Evolutionary conservation across 2,797 vertebrate species (phyloP).

Genomic region (Moxostoma hubbsi): DNA sequence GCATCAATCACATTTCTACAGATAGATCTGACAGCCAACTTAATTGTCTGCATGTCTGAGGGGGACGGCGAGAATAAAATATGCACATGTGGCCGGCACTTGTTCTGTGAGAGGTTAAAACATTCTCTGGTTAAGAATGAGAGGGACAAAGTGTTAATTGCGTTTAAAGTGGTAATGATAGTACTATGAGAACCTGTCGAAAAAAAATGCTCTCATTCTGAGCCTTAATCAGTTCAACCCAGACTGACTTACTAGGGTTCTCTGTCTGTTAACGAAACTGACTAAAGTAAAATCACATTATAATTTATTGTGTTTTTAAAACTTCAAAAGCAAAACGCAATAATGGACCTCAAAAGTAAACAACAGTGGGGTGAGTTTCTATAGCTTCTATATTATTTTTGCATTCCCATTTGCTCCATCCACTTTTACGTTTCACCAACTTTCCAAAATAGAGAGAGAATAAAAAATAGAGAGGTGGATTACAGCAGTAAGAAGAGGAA

Average conservation of each 20-base stretch:
- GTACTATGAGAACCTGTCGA: constrained; percentile 34
- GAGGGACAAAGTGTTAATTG: constrained; percentile 50
- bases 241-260: constrained; percentile 30
- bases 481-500: too few relatives aligned
- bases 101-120: constrained; percentile 79
- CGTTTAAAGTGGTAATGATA: constrained; percentile 45
- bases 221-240: constrained; percentile 41
- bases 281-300: neutral
- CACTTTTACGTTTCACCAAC: too few relatives aligned
- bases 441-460: too few relatives aligned
- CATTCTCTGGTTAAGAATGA: constrained; percentile 54
- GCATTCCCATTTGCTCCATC: too few relatives aligned
- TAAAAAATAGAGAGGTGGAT: too few relatives aligned
- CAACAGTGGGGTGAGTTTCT: too few relatives aligned
- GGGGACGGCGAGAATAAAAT: constrained; percentile 78
- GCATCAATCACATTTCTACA: constrained; percentile 84
- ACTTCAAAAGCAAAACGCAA: too few relatives aligned
- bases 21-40: constrained; percentile 86
- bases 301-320: too few relatives aligned
- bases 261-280: constrained; percentile 7
- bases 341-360: too few relatives aligned
- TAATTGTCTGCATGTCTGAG: constrained; percentile 85
- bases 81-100: constrained; percentile 76
- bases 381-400: too few relatives aligned
- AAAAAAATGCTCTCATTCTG: constrained; percentile 29